Percentiles rank a stretch among this genome's conserved stretches.
Conservation (phyloP, 2,113 vertebrate species). For the Zeus faber region DNA sequence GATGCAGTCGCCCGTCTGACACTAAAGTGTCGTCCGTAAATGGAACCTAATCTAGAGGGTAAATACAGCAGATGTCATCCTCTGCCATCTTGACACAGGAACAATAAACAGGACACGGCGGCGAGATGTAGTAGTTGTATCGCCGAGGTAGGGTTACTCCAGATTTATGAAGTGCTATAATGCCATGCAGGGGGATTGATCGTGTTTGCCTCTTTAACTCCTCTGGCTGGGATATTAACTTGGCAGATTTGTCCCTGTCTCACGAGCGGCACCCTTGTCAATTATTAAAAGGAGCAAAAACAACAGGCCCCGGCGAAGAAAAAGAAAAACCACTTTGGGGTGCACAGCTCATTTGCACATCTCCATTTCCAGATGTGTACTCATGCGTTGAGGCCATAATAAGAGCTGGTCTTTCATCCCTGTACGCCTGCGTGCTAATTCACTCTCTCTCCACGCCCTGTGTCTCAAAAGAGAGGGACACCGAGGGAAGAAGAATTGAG, state of each 20-base stretch:
- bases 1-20: conserved; percentile 26
- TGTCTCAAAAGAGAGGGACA: conserved; percentile 38
- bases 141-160: conserved; percentile 54
- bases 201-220: conserved; percentile 53
- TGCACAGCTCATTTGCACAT: conserved; percentile 66
- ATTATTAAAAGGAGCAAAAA: conserved; percentile 73
- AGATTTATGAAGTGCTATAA: conserved; percentile 65
- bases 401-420: conserved; percentile 56
- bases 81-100: conserved; percentile 41
- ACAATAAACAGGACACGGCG: conserved; percentile 54
- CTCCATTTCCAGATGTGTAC: conserved; percentile 56
- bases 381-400: conserved; percentile 60
- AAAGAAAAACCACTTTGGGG: conserved; percentile 46
- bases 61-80: conserved; percentile 63
- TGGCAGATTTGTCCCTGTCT: conserved; percentile 71
- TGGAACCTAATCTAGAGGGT: conserved; percentile 47
- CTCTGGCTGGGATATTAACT: conserved; percentile 65
- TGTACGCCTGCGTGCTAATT: conserved; percentile 50
- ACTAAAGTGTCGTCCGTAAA: conserved; percentile 51
- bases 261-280: conserved; percentile 60
- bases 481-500: conserved; percentile 40
- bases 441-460: conserved; percentile 34
- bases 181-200: conserved; percentile 60
- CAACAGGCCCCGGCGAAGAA: conserved; percentile 51
- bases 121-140: conserved; percentile 48